Conservation (phyloP, 1,140 invertebrate genomes). For the Drosophila burlai region DNA sequence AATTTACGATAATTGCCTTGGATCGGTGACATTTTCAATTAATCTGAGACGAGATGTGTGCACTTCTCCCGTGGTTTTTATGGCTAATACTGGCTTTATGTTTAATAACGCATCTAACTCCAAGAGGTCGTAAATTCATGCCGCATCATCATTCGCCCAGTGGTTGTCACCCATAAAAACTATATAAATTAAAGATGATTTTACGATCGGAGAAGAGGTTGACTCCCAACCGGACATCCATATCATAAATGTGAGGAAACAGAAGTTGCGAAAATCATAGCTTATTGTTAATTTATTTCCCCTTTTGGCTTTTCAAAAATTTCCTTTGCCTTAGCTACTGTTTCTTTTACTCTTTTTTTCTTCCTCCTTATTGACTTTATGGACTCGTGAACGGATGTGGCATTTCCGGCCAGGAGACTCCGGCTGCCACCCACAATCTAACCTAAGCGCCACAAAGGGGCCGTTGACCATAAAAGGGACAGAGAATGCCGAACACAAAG, state of each 20-base stretch:
- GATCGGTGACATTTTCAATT: slow-evolving; percentile 75
- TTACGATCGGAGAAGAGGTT: slow-evolving; percentile 18
- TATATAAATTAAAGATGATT: slow-evolving; percentile 8
- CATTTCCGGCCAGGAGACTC: slow-evolving; percentile 64
- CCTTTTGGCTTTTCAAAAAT: slow-evolving; percentile 71
- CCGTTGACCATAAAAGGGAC: slow-evolving; percentile 72
- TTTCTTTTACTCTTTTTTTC: slow-evolving; percentile 40
- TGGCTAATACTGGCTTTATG: slow-evolving; percentile 7
- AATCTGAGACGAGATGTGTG: slow-evolving; percentile 27
- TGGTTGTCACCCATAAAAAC: slow-evolving; percentile 21
- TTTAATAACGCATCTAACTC: slow-evolving; percentile 7
- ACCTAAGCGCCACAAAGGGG: slow-evolving; percentile 33
- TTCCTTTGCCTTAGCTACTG: slow-evolving; percentile 22
- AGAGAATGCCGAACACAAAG: slow-evolving; percentile 44
- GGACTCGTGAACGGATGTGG: slow-evolving; percentile 71
- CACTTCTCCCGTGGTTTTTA: not conserved
- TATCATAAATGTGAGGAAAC: slow-evolving; percentile 51
- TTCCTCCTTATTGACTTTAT: slow-evolving; percentile 34
- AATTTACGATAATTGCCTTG: slow-evolving; percentile 79
- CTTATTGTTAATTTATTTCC: slow-evolving; percentile 82
- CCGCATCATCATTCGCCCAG: not conserved
- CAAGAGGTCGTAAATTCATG: slow-evolving; percentile 13
- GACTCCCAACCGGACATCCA: slow-evolving; percentile 31
- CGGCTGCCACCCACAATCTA: slow-evolving; percentile 45
- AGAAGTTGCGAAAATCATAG: slow-evolving; percentile 62